A percentile compares a stretch with the other conserved stretches of the same genome.
Evolutionary conservation across 1,140 invertebrate species (phyloP).

Genomic region (Drosophila auraria): DNA sequence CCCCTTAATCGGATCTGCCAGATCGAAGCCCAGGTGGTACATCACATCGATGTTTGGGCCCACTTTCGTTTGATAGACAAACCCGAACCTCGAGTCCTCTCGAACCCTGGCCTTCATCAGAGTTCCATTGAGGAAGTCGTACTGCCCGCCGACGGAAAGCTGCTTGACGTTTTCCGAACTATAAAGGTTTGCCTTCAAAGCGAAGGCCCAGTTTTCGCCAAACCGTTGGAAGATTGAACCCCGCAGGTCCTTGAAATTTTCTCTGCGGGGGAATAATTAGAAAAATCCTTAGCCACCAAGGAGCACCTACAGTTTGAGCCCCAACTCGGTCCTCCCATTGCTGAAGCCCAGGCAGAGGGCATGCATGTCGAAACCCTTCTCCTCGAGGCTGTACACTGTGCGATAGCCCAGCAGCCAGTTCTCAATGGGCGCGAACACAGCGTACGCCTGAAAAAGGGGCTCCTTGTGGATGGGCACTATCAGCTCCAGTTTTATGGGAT

Average conservation of each 20-base stretch:
- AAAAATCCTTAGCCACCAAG: neutral
- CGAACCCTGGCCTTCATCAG: conserved; percentile 48
- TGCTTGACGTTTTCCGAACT: conserved; percentile 1
- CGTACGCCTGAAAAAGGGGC: conserved; percentile 40
- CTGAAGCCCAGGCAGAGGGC: conserved; percentile 41
- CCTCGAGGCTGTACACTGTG: conserved; percentile 22
- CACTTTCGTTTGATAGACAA: conserved; percentile 37
- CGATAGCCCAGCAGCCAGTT: conserved; percentile 48
- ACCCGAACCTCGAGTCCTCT: conserved; percentile 27
- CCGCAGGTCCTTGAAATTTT: conserved; percentile 53
- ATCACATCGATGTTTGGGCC: conserved; percentile 19
- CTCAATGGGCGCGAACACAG: conserved; percentile 5
- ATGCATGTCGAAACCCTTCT: conserved; percentile 45
- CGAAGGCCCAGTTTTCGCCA: conserved; percentile 39
- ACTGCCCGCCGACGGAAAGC: conserved; percentile 52
- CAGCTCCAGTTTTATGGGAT: conserved; percentile 40
- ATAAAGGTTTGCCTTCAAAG: conserved; percentile 42
- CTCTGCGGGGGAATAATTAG: conserved; percentile 10
- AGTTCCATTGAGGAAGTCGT: conserved; percentile 24
- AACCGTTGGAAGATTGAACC: conserved; percentile 61
- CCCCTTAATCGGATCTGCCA: conserved; percentile 17
- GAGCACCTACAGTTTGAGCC: conserved; percentile 46
- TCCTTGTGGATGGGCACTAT: conserved; percentile 40
- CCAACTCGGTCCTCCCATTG: conserved; percentile 37
- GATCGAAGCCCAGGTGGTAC: conserved; percentile 59